A percentile compares a stretch with the other conserved stretches of the same genome.
These are phyloP conservation scores for Genyomyrus donnyi DNA, from an alignment of 2,113 vertebrate genomes.

Conservation along the genomic window DNA sequence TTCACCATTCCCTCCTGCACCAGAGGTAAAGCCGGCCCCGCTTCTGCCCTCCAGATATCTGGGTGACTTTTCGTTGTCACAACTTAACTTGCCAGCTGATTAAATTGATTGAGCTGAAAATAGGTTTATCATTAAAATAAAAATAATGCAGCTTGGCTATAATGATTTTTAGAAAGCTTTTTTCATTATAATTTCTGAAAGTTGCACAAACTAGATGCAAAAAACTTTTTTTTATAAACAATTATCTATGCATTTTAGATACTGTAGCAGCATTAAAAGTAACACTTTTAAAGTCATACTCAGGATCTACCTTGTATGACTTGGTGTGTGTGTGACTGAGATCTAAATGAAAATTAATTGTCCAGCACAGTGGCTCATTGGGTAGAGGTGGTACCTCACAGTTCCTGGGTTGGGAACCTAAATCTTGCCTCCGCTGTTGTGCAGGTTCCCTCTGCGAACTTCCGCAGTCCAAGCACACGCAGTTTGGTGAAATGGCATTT, in stretches of 20 bases:
- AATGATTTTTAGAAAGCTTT: background rate
- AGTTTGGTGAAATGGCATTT: background rate
- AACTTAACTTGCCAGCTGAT: background rate
- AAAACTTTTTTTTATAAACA: background rate
- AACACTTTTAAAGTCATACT: background rate
- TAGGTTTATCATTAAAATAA: background rate
- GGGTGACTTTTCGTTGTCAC: background rate
- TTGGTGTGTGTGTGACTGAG: background rate
- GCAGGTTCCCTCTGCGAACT: background rate
- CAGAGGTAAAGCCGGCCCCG: background rate
- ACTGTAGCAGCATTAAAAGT: background rate
- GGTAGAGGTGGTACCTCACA: background rate
- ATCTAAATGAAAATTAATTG: background rate
- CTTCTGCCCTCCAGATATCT: background rate
- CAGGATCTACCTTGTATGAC: background rate
- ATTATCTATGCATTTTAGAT: background rate
- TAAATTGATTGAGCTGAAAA: background rate
- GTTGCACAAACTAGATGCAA: background rate
- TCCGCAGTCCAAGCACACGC: background rate
- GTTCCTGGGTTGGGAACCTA: background rate
- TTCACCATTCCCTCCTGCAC: background rate
- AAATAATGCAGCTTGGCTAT: background rate
- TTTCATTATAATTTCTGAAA: background rate
- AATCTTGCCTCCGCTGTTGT: background rate
- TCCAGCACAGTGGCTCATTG: background rate